Evolutionary conservation across 2,113 vertebrate genomes (phyloP).

Genomic region (Xyliphius kryptos): DNA sequence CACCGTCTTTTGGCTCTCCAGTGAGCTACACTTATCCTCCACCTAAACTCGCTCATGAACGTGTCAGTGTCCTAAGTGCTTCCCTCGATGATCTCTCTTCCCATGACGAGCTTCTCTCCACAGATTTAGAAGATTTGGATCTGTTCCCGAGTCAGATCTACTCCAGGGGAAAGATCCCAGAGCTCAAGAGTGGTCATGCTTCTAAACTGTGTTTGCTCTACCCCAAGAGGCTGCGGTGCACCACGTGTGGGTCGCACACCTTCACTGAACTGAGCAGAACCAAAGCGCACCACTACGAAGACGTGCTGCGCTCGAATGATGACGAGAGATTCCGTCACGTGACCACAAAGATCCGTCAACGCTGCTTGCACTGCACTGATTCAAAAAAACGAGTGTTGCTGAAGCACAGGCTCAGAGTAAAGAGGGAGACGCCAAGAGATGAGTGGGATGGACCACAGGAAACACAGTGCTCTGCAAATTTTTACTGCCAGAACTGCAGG

Average conservation of each 20-base stretch:
- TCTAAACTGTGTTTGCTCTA: conserved; percentile 40
- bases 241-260: conserved; percentile 58
- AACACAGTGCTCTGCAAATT: not conserved
- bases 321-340: conserved; percentile 2
- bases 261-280: conserved; percentile 32
- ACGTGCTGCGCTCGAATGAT: conserved; percentile 54
- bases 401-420: conserved; percentile 45
- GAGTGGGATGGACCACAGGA: conserved; percentile 3
- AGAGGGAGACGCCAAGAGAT: conserved; percentile 25
- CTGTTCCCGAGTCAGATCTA: conserved; percentile 54
- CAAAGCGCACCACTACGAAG: conserved; percentile 39
- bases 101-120: conserved; percentile 67
- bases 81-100: conserved; percentile 69
- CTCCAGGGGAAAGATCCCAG: conserved; percentile 14
- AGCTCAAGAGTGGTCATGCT: conserved; percentile 4
- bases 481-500: conserved; percentile 29
- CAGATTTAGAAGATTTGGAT: conserved; percentile 62
- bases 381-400: conserved; percentile 43
- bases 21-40: conserved; percentile 59
- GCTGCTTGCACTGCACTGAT: conserved; percentile 36
- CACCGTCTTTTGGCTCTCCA: conserved; percentile 35
- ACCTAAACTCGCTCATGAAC: conserved; percentile 53
- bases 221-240: conserved; percentile 48
- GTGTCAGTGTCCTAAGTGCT: conserved; percentile 65
- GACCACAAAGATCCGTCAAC: conserved; percentile 31